Evolutionary conservation across 2,888 invertebrate genomes (phyloP), one percentile per base, ranked within the genome.

Genomic region (Orchestes rusci): DNA sequence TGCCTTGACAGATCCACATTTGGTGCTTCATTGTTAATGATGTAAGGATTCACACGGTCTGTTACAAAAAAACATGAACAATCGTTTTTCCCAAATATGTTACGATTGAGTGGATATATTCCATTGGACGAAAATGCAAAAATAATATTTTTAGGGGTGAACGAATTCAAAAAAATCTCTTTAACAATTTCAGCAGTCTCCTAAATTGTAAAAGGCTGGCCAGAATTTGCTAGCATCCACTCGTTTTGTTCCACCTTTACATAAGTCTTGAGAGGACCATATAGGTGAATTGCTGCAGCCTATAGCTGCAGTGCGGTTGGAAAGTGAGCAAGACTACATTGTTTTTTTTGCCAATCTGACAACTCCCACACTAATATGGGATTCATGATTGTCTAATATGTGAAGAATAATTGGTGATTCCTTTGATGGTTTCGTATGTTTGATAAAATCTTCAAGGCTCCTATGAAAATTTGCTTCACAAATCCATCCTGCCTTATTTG

Each of bases 401-500:
- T n/a, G n/a, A n/a, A n/a, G n/a, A n/a, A n/a, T n/a, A n/a, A n/a
- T n/a, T n/a, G n/a, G n/a, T n/a, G n/a, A n/a, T n/a, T n/a, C n/a
- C n/a, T n/a, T n/a, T n/a, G n/a, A n/a, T n/a, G n/a, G n/a, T n/a
- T n/a, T n/a, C n/a, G n/a, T n/a, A n/a, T n/a, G n/a, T n/a, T n/a
- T n/a, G n/a, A 36, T 23, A 20, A 37, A 42, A 13, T 44, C 32
- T 3, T 36, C 31, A 23, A 42, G 19, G n/a, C 39, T 33, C 43
- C 43, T 35, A 16, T 46, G 8, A 43, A 40, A 50, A 18, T 29
- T 20, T 28, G 37, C 46, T 13, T 50, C 50, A 8, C 36, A 46
- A 40, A 43, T 50, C 43, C 50, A 50, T 36, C 46, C 50, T 18
- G 28, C 17, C 12, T 38, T 36, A 40, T 50, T 46, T 28, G 43